A percentile compares a stretch with the other conserved stretches of the same genome.
These are phyloP conservation scores for Sycophaga agraensis DNA, from an alignment of 1,140 invertebrate genomes.

Conservation along the genomic window DNA sequence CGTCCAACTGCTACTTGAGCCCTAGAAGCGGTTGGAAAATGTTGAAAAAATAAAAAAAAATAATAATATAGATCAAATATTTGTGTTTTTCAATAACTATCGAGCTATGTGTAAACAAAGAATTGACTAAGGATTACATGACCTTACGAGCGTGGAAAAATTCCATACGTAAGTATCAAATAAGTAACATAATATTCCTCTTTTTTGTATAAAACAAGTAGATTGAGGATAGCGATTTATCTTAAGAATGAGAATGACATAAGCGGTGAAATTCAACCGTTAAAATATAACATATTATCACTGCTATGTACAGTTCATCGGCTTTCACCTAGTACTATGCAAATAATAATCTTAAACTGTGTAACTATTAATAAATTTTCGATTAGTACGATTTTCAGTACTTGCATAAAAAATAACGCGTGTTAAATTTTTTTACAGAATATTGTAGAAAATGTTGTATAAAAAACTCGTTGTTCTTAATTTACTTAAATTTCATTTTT, in stretches of 20 bases:
- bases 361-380: no score
- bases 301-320: background rate
- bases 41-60: constrained; percentile 1
- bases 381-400: no score
- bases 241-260: background rate
- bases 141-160: background rate
- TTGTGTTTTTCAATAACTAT: no score
- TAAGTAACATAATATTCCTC: background rate
- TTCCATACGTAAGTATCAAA: constrained; percentile 20
- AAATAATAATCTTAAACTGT: no score
- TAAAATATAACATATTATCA: constrained; percentile 12
- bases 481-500: no score
- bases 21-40: constrained; percentile 27
- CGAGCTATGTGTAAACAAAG: background rate
- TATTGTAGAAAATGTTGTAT: no score
- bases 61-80: no score
- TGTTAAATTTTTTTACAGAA: no score
- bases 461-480: no score
- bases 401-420: no score
- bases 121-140: background rate
- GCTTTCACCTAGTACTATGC: no score
- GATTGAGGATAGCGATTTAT: background rate
- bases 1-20: constrained; percentile 29
- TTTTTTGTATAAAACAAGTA: constrained; percentile 7
- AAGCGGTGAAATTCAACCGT: background rate